Evolutionary conservation across 2,888 invertebrate species (phyloP), one percentile per base, ranked within the genome.

Genomic region (Glaucopsyche alexis): DNA sequence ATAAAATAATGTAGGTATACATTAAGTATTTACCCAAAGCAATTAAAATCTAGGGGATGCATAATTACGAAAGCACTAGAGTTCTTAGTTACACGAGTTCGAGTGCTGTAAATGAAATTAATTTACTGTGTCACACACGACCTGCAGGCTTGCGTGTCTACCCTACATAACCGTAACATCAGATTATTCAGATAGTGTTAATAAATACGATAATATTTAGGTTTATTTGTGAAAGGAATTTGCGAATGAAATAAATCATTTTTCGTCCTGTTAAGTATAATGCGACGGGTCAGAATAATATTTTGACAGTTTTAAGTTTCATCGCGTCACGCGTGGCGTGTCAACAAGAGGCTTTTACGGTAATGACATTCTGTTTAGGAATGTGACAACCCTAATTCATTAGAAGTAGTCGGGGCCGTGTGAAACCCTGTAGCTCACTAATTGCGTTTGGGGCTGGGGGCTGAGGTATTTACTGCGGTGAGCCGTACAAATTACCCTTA

Each of bases 401-500:
- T 29, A 29, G 2, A 29, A 29, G 29, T 29, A 29, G 29, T 29
- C 29, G 29, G 1, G 29, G 4, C 29, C 29, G 29, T 29, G 29
- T 29, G 29, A 29, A 29, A n/a, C n/a, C n/a, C n/a, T n/a, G n/a
- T n/a, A 29, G 29, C 29, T 4, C 29, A 29, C 29, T 29, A 29
- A 29, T 29, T 29, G 1, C 29, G 29, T 29, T 29, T 29, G 29
- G 29, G 29, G 29, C 29, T 29, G 29, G 29, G 29, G 4, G 29
- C 29, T 29, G 29, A 4, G 29, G 29, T 4, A n/a, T n/a, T n/a
- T n/a, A 29, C 29, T 29, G 29, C 29, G 29, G 29, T 29, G 29
- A 29, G 29, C 29, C 29, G 29, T 29, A 29, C 29, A 29, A 29
- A 29, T 29, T 29, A 29, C 14, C 14, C 81, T 82, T 83, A 94